Percentiles rank a stretch among this genome's conserved stretches.
Conservation (phyloP, 2,888 invertebrate species). For the Eulithis prunata region DNA sequence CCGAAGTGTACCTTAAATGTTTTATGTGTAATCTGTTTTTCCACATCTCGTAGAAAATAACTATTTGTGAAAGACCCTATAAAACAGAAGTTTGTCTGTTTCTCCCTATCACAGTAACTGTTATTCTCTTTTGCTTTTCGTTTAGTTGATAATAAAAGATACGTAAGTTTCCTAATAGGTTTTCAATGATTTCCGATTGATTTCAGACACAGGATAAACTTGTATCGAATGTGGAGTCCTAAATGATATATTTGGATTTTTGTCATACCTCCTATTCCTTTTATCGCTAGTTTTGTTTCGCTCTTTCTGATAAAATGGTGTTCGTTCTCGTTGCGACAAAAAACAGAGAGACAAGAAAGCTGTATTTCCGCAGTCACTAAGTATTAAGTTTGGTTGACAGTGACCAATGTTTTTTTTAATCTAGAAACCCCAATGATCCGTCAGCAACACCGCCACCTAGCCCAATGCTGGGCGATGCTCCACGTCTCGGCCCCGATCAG, state of each 20-base stretch:
- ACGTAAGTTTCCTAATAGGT: constrained; percentile 36
- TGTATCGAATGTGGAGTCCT: neutral
- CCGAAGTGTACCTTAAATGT: constrained; percentile 30
- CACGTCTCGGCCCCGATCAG: constrained; percentile 73
- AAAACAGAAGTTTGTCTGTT: constrained; percentile 43
- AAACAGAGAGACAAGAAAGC: too few relatives aligned
- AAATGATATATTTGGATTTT: neutral
- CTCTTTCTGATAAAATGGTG: too few relatives aligned
- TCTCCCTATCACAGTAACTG: constrained; percentile 36
- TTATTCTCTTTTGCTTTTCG: constrained; percentile 41
- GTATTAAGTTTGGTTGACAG: too few relatives aligned
- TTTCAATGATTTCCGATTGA: constrained; percentile 38
- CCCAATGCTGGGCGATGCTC: constrained; percentile 69
- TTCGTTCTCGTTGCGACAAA: too few relatives aligned
- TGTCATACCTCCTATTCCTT: too few relatives aligned
- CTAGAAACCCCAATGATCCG: constrained; percentile 88
- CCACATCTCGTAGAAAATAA: constrained; percentile 39
- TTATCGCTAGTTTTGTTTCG: too few relatives aligned
- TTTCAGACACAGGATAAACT: constrained; percentile 13
- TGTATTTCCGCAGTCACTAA: too few relatives aligned
- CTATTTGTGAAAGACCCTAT: constrained; percentile 41
- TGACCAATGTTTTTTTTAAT: neutral
- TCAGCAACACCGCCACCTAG: constrained; percentile 84
- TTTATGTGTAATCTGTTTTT: constrained; percentile 43
- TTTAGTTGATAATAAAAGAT: constrained; percentile 44